Conservation (phyloP, 2,888 invertebrate species). For the Cryptocephalus moraei region DNA sequence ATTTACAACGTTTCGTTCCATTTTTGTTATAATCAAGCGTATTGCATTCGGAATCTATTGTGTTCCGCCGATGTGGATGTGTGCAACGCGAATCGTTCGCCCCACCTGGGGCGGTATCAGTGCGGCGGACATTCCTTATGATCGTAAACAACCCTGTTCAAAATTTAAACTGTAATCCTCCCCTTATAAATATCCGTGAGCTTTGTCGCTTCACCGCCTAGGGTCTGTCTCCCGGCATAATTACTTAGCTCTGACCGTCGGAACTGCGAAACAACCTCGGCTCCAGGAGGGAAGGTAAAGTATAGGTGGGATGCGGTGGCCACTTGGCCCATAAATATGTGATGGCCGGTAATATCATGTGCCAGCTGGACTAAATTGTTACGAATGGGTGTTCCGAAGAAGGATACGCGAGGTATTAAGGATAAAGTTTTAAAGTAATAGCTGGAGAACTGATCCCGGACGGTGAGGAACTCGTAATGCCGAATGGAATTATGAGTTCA, state of each 20-base stretch:
- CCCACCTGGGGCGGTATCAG: too few species aligned
- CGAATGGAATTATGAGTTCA: too few species aligned
- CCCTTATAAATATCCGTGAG: slow-evolving; percentile 6
- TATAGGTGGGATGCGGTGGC: slow-evolving; percentile 11
- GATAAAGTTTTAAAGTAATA: too few species aligned
- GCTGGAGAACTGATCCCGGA: too few species aligned
- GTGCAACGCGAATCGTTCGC: too few species aligned
- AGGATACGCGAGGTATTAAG: too few species aligned
- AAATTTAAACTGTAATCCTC: slow-evolving; percentile 9
- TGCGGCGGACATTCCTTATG: background rate
- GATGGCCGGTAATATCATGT: slow-evolving; percentile 41
- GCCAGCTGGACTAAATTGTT: slow-evolving; percentile 42
- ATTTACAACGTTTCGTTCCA: too few species aligned
- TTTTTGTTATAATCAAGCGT: too few species aligned
- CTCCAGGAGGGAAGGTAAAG: slow-evolving; percentile 14
- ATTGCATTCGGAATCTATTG: too few species aligned
- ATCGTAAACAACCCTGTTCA: slow-evolving; percentile 7
- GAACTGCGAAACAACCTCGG: slow-evolving; percentile 14
- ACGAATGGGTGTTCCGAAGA: slow-evolving; percentile 29
- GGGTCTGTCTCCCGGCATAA: slow-evolving; percentile 27
- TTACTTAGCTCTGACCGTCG: slow-evolving; percentile 32
- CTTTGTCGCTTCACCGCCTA: slow-evolving; percentile 1
- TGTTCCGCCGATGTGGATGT: too few species aligned
- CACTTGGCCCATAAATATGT: slow-evolving; percentile 36
- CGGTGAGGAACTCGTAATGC: too few species aligned